Evolutionary conservation across 2,888 invertebrate genomes (phyloP).

Genomic region (Neelides folsomi): DNA sequence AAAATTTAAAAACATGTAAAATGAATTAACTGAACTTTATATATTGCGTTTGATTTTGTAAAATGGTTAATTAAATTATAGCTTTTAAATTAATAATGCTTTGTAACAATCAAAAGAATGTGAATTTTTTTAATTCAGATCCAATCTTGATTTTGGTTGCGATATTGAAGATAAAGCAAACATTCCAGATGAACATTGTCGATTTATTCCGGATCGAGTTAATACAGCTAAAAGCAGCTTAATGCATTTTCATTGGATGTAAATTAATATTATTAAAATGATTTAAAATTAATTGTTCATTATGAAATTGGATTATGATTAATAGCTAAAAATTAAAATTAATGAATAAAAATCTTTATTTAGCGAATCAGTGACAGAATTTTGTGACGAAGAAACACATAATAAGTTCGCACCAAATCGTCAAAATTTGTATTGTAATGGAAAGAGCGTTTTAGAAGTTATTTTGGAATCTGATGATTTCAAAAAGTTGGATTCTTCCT

Average conservation of each 20-base stretch:
- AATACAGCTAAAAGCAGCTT: constrained; percentile 2
- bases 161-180: too few relatives aligned
- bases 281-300: too few relatives aligned
- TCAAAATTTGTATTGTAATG: constrained; percentile 10
- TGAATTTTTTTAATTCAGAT: too few relatives aligned
- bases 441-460: constrained; percentile 3
- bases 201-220: not conserved
- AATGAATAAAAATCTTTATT: too few relatives aligned
- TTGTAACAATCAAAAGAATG: not conserved
- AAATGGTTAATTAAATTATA: not conserved
- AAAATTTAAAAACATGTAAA: constrained; percentile 7
- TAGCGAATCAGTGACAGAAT: too few relatives aligned
- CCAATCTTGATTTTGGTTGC: too few relatives aligned
- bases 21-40: not conserved
- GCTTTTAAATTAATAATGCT: not conserved
- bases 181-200: not conserved
- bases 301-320: too few relatives aligned
- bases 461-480: constrained; percentile 3
- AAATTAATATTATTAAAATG: not conserved
- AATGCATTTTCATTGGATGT: constrained; percentile 7
- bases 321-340: too few relatives aligned
- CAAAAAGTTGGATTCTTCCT: too few relatives aligned
- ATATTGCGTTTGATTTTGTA: not conserved
- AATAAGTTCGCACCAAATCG: constrained; percentile 1
- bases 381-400: too few relatives aligned